These are phyloP conservation scores for Coptodon bakossiorum DNA, from an alignment of 2,113 vertebrate species.

Conservation along the genomic window DNA sequence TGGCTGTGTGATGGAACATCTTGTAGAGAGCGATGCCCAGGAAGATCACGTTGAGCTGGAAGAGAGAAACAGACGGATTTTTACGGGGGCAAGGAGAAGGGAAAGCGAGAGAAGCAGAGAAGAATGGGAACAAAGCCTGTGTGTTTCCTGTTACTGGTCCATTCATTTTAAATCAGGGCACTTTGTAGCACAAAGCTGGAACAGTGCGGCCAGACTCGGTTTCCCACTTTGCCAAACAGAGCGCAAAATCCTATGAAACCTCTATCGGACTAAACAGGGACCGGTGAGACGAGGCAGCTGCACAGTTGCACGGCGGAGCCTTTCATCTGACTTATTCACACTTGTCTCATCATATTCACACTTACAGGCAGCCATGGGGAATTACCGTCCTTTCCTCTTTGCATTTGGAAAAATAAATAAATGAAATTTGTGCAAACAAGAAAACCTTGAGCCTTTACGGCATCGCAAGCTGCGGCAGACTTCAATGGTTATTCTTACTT, in stretches of 20 bases:
- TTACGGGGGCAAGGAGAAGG: background rate
- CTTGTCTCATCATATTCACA: conserved; percentile 48
- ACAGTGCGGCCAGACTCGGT: background rate
- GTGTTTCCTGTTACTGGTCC: conserved; percentile 10
- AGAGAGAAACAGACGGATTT: background rate
- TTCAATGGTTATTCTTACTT: background rate
- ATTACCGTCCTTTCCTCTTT: background rate
- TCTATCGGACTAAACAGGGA: background rate
- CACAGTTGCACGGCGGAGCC: conserved; percentile 11
- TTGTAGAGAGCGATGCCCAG: conserved; percentile 98
- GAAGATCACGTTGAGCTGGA: conserved; percentile 96
- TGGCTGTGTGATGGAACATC: conserved; percentile 99
- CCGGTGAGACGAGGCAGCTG: conserved; percentile 26
- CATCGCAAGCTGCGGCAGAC: background rate
- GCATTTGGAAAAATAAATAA: background rate
- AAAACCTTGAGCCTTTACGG: background rate
- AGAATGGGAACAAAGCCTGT: background rate
- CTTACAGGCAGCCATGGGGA: conserved; percentile 10
- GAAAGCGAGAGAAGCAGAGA: background rate
- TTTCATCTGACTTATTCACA: conserved; percentile 45
- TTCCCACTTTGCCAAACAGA: conserved; percentile 66
- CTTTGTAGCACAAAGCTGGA: conserved; percentile 36
- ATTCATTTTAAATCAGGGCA: conserved; percentile 58
- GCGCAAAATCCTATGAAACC: conserved; percentile 52
- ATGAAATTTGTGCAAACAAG: background rate